Base-by-base conservation (phyloP, 2,888 invertebrate genomes). In the Mythimna impura region DNA sequence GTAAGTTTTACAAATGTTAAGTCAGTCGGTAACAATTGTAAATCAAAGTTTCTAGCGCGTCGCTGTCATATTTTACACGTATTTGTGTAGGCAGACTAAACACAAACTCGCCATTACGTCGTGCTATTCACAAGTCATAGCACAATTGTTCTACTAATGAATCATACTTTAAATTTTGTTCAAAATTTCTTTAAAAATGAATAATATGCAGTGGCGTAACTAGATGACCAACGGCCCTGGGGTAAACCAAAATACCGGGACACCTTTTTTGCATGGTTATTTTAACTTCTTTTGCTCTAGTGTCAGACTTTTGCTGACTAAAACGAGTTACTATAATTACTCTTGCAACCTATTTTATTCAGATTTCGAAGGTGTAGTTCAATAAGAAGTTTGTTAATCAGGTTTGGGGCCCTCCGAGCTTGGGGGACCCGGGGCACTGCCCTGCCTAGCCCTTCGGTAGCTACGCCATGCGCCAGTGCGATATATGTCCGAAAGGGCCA, bases 71-170 rank as follows among this genome's bases (percentile, higher is more conserved):
- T 60, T 70, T 67, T 72, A 34, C 54, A 66, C 0, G n/a, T 54
- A 69, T 17, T 4, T 36, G 34, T 52, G 40, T 30, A 73, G 62
- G 47, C 60, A 68, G 58, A 30, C 67, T 17, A 54, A 57, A 81
- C 70, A 65, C 66, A 81, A 77, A 43, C 65, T 70, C 25, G 57
- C 25, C 30, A 54, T 67, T 66, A 72, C 64, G 55, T 73, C 25
- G 52, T 64, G 57, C 52, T 72, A 61, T 72, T 73, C 58, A 72
- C 50, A 61, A 69, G 57, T 66, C 73, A 65, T 34, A 70, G 62
- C 34, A 67, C 63, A 74, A 74, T 78, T 82, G 76, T 78, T 80
- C 69, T 50, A 64, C 61, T 64, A 76, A 76, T 84, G 72, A 79
- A 70, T 84, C 76, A 86, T 67, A 62, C 71, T 66, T 52, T 17